A percentile compares a stretch with the other conserved stretches of the same genome.
Evolutionary conservation across 1,140 invertebrate genomes (phyloP).

Genomic region (Choristoneura fumiferana): DNA sequence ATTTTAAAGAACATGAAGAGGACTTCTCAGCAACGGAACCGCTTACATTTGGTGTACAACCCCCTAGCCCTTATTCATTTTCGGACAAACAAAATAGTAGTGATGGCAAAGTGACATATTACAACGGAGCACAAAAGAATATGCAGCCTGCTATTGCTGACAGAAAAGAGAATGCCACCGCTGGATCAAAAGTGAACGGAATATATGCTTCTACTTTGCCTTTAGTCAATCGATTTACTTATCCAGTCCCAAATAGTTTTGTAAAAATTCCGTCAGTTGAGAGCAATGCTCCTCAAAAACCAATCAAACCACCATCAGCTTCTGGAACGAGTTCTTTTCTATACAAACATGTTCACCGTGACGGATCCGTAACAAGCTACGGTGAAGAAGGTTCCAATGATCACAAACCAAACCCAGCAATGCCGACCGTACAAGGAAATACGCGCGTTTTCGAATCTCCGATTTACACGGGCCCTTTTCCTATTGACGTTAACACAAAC

Average conservation of each 20-base stretch:
- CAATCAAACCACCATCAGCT: not conserved
- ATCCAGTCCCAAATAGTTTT: not conserved
- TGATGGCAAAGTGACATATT: not conserved
- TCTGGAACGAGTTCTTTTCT: not conserved
- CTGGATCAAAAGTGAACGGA: too few relatives aligned
- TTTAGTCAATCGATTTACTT: too few relatives aligned
- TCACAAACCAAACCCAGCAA: not conserved
- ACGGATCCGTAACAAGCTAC: slow-evolving; percentile 12
- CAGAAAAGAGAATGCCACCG: too few relatives aligned
- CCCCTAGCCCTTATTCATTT: not conserved
- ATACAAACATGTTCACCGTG: slow-evolving; percentile 18
- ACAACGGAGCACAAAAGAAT: too few relatives aligned
- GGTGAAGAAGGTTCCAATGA: not conserved
- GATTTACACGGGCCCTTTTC: not conserved
- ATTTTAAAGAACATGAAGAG: too few relatives aligned
- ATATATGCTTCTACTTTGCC: too few relatives aligned
- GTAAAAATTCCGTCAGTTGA: not conserved
- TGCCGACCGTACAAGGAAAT: not conserved
- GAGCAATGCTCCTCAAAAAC: not conserved
- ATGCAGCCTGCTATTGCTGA: too few relatives aligned
- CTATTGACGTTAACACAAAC: not conserved
- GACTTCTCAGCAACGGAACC: too few relatives aligned
- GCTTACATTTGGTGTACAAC: not conserved
- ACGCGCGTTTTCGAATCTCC: slow-evolving; percentile 2
- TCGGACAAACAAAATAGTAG: slow-evolving; percentile 7